Base-by-base conservation (phyloP, 2,797 vertebrate genomes). In the Peromyscus eremicus region DNA sequence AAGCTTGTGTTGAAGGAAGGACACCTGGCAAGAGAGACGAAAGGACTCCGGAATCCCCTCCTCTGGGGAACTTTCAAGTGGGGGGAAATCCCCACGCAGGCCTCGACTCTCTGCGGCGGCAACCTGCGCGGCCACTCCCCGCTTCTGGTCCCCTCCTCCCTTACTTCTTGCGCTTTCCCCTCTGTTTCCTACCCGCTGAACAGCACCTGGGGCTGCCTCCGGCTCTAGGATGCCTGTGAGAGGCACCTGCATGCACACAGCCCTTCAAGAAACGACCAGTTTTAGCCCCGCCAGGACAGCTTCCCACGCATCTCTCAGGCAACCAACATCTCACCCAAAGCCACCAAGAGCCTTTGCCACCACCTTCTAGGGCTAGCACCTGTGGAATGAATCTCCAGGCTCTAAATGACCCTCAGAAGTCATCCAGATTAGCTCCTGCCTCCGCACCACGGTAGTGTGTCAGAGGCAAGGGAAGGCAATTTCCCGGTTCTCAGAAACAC, bases 1-100 rank as follows among this genome's bases (percentile, higher is more conserved):
- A 98, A 96, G 95, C 55, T 92, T 55, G 96, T 95, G 94, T 95
- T 97, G 97, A 97, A 97, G 97, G 97, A 97, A 95, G 94, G 94
- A 96, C 97, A 97, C 94, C 97, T 97, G 97, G 97, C 82, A 79
- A 80, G 57, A 89, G 97, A 91, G 95, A 92, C 79, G 88, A 83
- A 92, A 43, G 81, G 88, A 62, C 87, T 93, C 89, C 92, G 89
- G 89, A 97, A 96, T 97, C 95, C 97, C 95, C 96, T 97, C 88
- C 88, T 93, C 94, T 84, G 94, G 91, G 86, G 66, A 91, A 82
- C 92, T 94, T 97, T 96, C 95, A 87, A 94, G 94, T 92, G 82
- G 91, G 85, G 94, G 97, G 66, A 96, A 97, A 96, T 96, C 83
- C 97, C 96, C 97, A 81, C 57, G 43, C 81, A 55, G 21, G 71